These are phyloP conservation scores for Agrotis exclamationis DNA, from an alignment of 2,888 invertebrate genomes.

Conservation along the genomic window DNA sequence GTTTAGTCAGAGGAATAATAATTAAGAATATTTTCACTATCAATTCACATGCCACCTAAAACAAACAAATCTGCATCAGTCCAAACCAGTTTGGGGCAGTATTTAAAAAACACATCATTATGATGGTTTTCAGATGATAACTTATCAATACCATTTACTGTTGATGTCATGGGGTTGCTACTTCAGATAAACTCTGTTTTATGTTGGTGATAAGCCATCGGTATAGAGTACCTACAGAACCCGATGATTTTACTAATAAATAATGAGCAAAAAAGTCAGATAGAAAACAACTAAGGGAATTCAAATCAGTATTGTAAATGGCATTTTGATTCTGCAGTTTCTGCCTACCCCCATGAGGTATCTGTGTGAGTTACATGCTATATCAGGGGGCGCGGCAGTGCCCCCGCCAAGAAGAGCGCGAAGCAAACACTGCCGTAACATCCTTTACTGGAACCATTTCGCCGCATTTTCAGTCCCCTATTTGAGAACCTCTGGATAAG, in stretches of 20 bases:
- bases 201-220: conserved; percentile 35
- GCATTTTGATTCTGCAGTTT: not conserved
- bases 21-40: not conserved
- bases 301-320: not conserved
- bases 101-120: conserved; percentile 38
- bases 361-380: no score
- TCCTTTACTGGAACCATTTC: no score
- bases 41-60: conserved; percentile 7
- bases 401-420: no score
- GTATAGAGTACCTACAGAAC: conserved; percentile 15
- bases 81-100: conserved; percentile 17
- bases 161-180: conserved; percentile 53
- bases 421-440: no score
- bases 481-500: no score
- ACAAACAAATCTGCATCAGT: conserved; percentile 15
- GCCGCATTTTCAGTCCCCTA: no score
- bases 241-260: not conserved
- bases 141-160: conserved; percentile 48
- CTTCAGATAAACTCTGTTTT: conserved; percentile 42
- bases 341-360: not conserved
- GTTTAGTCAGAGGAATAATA: no score
- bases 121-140: conserved; percentile 51
- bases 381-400: no score
- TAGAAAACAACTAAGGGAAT: not conserved
- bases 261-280: not conserved